Percentiles rank a stretch among this genome's conserved stretches.
These are phyloP conservation scores for Cottoperca gobio DNA, from an alignment of 2,797 vertebrate species.

Conservation along the genomic window DNA sequence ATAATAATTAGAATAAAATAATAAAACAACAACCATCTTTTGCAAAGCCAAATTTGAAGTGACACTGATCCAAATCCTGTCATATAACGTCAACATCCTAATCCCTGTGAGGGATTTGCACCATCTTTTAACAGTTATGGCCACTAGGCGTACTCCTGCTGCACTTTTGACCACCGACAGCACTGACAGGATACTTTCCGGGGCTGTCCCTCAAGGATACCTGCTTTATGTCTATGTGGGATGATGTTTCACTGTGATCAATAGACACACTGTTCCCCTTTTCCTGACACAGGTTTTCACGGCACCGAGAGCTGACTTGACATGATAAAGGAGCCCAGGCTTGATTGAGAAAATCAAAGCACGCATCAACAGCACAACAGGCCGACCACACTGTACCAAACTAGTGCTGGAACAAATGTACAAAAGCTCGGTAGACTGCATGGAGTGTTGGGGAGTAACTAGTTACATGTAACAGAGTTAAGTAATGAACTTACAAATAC, in stretches of 20 bases:
- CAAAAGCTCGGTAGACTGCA: not conserved
- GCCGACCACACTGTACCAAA: not conserved
- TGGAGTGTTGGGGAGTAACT: not conserved
- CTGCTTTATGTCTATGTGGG: conserved; percentile 52
- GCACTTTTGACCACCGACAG: conserved; percentile 21
- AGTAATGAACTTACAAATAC: too few relatives aligned
- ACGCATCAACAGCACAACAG: conserved; percentile 67
- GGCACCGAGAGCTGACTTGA: conserved; percentile 68
- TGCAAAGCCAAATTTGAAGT: conserved; percentile 24
- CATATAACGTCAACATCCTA: conserved; percentile 26
- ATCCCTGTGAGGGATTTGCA: conserved; percentile 38
- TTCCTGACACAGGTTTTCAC: conserved; percentile 86
- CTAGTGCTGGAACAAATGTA: not conserved
- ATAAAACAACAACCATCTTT: conserved; percentile 8
- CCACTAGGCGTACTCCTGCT: conserved; percentile 30
- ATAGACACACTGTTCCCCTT: conserved; percentile 84
- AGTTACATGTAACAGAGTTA: too few relatives aligned
- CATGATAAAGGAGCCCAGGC: conserved; percentile 69
- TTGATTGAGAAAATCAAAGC: conserved; percentile 77
- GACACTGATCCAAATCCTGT: conserved; percentile 48
- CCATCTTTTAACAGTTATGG: conserved; percentile 11
- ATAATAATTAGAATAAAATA: not conserved
- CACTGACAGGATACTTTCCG: conserved; percentile 20
- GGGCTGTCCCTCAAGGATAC: conserved; percentile 56
- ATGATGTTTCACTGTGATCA: conserved; percentile 84